Evolutionary conservation across 1,140 invertebrate species (phyloP), one percentile per base, ranked within the genome.

Genomic region (Tyrophagus putrescentiae): DNA sequence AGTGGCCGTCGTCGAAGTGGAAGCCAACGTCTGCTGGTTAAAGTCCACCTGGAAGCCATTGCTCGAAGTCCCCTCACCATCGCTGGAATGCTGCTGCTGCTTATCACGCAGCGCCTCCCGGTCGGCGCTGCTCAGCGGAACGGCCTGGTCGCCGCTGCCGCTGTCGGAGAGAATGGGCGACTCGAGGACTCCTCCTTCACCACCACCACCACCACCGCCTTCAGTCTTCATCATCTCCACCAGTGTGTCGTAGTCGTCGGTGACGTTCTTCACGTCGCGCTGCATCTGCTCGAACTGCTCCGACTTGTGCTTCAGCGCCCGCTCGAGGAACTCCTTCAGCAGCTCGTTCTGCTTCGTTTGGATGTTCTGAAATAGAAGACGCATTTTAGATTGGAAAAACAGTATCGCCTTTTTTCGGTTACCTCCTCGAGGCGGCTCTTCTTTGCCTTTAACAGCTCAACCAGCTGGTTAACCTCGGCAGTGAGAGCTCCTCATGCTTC

Each of bases 391-490:
- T 59, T 31, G 45, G 50, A 31, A 45, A 57, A 18, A 32, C 27
- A 1, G 0, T 9, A n/a, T 34, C 18, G 23, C 7, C 29, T 58
- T 60, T 27, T 13, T 28, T 5, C 6, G 64, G 60, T 58, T 62
- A 64, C 63, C 21, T 83, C 82, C 72, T 90, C 84, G 11, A 92
- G 72, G 29, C 86, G 72, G 45, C 84, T 79, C 71, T 89, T 88
- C 32, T 84, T 76, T 58, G 84, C 80, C 1, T 80, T 81, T 45
- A 92, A 72, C 27, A 90, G 77, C 66, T 86, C 82, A 23, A 92
- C 71, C 77, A 92, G 83, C 2, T 82, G 77, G 67, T 87, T 84
- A 0, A 92, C 82, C 70, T 90, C 85, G 81, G 77, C 16, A 91
- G 71, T 45, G 82, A 80, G 57, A 91, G 73, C 34, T 64, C 68